phyloP scores from a whole-genome alignment of 2,113 vertebrate species.

The Rhegmatorhina hoffmannsi region DNA sequence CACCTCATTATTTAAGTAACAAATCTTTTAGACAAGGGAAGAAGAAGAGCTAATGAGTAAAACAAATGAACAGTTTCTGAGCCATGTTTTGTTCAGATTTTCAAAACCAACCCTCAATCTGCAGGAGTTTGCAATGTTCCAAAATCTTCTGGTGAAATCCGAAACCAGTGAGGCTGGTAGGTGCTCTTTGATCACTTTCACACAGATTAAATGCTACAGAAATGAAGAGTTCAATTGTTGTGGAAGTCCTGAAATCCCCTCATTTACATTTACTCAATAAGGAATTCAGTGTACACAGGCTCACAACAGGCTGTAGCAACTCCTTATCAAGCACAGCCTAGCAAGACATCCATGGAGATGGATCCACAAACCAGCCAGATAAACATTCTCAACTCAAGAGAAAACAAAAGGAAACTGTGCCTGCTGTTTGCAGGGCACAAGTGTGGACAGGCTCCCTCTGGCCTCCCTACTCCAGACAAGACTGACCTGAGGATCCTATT shows the following conservation, averaged over 20 bases:
- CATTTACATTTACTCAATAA: conserved; percentile 35
- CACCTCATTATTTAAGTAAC: not conserved
- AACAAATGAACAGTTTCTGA: not conserved
- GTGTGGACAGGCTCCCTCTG: not conserved
- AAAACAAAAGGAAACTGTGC: conserved; percentile 8
- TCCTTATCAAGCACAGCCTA: not conserved
- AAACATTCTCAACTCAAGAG: conserved; percentile 14
- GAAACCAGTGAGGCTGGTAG: not conserved
- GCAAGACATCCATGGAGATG: conserved; percentile 14
- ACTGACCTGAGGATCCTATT: not conserved
- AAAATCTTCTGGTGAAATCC: not conserved
- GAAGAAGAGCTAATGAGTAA: not conserved
- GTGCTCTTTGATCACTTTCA: conserved; percentile 32
- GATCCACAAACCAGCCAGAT: not conserved
- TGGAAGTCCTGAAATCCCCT: conserved; percentile 42
- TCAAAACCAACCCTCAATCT: not conserved
- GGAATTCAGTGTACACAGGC: conserved; percentile 36
- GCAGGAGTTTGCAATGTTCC: not conserved
- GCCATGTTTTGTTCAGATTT: not conserved
- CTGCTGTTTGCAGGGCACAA: not conserved
- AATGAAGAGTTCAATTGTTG: conserved; percentile 22
- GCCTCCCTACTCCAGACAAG: not conserved
- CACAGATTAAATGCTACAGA: conserved; percentile 14
- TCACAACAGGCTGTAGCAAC: conserved; percentile 7
- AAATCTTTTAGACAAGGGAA: not conserved